Percentiles rank a stretch among this genome's conserved stretches.
Conservation (phyloP, 2,797 vertebrate species). For the Octomys mimax region DNA sequence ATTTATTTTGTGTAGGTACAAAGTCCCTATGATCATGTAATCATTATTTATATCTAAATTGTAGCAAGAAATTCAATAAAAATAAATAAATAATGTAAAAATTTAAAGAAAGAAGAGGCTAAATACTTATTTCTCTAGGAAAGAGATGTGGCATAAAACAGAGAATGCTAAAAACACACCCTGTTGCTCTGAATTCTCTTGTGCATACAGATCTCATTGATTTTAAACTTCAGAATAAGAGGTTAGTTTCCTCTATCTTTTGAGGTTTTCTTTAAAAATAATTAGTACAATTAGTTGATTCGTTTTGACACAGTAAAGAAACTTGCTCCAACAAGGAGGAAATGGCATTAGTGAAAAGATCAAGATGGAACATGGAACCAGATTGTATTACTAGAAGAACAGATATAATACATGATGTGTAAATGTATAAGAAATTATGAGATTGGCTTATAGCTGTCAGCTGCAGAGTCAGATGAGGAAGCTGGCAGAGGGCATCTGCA, state of each 20-base stretch:
- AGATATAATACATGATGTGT: too few relatives aligned
- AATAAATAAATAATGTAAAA: too few relatives aligned
- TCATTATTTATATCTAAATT: not conserved
- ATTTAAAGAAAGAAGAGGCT: not conserved
- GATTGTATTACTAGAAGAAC: too few relatives aligned
- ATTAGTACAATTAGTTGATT: not conserved
- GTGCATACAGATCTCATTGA: not conserved
- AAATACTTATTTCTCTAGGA: not conserved
- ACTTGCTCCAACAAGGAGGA: not conserved
- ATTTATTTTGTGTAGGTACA: not conserved
- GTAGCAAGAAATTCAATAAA: not conserved
- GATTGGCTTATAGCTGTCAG: too few relatives aligned
- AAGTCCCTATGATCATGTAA: not conserved
- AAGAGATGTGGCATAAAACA: not conserved
- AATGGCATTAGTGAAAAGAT: not conserved
- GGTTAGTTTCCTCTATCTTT: not conserved
- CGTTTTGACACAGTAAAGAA: not conserved
- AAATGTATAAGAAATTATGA: too few relatives aligned
- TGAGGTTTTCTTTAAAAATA: conserved; percentile 29
- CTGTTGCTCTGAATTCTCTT: not conserved
- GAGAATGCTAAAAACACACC: not conserved
- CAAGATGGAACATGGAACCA: not conserved
- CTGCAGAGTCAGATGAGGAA: too few relatives aligned
- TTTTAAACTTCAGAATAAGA: not conserved
- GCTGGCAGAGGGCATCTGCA: too few relatives aligned